These are phyloP conservation scores for Meloidogyne floridensis DNA, from an alignment of 1,140 invertebrate genomes.

Conservation along the genomic window DNA sequence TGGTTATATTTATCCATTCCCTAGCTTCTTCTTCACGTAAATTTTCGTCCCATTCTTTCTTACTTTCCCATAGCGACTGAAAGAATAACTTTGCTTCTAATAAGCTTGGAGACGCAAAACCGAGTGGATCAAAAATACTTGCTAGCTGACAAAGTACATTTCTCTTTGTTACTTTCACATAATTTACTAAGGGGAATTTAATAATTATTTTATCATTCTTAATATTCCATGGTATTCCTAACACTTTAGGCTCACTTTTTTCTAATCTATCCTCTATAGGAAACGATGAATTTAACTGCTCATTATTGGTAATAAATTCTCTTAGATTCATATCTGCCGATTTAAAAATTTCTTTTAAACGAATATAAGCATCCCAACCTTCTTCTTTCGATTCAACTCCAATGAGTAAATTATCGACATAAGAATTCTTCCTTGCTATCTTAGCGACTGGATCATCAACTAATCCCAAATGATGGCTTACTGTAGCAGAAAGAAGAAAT, in stretches of 20 bases:
- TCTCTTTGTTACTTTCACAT: slow-evolving; percentile 22
- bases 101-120: slow-evolving; percentile 28
- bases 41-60: slow-evolving; percentile 25
- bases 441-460: not conserved
- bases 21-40: not conserved
- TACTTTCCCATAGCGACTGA: slow-evolving; percentile 38
- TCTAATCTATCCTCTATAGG: not conserved
- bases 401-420: slow-evolving; percentile 30
- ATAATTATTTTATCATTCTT: not conserved
- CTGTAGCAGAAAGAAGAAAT: slow-evolving; percentile 37
- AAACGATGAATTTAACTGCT: slow-evolving; percentile 7
- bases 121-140: slow-evolving; percentile 36
- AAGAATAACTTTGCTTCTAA: slow-evolving; percentile 36
- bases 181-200: not conserved
- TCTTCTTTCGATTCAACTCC: no score
- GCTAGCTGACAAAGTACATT: slow-evolving; percentile 29
- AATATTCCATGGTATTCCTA: slow-evolving; percentile 42
- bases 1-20: not conserved
- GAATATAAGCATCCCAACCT: no score
- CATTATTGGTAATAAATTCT: slow-evolving; percentile 32
- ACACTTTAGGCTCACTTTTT: slow-evolving; percentile 23
- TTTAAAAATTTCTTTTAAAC: not conserved
- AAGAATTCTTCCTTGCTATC: slow-evolving; percentile 32
- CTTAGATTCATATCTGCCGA: slow-evolving; percentile 43
- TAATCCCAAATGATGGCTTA: slow-evolving; percentile 33